Evolutionary conservation across 2,888 invertebrate genomes (phyloP).

Genomic region (Eurytoma adleriae): DNA sequence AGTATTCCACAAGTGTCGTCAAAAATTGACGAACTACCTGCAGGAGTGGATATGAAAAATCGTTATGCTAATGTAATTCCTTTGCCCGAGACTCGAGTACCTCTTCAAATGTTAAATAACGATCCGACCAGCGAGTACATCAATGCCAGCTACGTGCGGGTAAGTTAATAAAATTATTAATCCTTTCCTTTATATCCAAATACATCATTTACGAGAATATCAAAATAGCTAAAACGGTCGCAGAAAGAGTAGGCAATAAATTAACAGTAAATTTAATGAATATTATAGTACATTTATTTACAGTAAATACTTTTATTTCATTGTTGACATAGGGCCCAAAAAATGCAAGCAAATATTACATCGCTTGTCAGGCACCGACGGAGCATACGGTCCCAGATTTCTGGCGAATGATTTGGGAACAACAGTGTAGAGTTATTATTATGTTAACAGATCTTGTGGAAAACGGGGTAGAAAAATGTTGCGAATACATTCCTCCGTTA

Average conservation of each 20-base stretch:
- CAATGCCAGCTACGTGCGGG: slow-evolving; percentile 94
- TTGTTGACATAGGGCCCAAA: slow-evolving; percentile 93
- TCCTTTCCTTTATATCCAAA: too few species aligned
- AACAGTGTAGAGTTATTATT: slow-evolving; percentile 90
- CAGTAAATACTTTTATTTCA: slow-evolving; percentile 71
- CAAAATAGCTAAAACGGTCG: background rate
- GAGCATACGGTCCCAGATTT: slow-evolving; percentile 91
- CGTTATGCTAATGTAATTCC: slow-evolving; percentile 97
- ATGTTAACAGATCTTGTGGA: slow-evolving; percentile 95
- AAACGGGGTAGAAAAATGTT: slow-evolving; percentile 93
- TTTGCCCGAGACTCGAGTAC: slow-evolving; percentile 92
- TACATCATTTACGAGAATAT: background rate
- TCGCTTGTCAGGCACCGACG: slow-evolving; percentile 94
- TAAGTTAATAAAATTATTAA: slow-evolving; percentile 73
- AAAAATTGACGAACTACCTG: slow-evolving; percentile 88
- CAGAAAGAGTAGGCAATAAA: background rate
- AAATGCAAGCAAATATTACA: slow-evolving; percentile 89
- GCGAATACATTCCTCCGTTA: slow-evolving; percentile 93
- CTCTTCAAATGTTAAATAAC: slow-evolving; percentile 83
- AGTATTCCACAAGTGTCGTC: slow-evolving; percentile 88
- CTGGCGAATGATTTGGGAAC: slow-evolving; percentile 98
- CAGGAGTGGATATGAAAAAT: slow-evolving; percentile 93
- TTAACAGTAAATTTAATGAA: too few species aligned
- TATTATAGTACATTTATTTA: too few species aligned
- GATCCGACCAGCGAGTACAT: slow-evolving; percentile 92